Percentiles rank a stretch among this genome's conserved stretches.
Evolutionary conservation across 2,888 invertebrate genomes (phyloP).

Genomic region (Cantharis lateralis): DNA sequence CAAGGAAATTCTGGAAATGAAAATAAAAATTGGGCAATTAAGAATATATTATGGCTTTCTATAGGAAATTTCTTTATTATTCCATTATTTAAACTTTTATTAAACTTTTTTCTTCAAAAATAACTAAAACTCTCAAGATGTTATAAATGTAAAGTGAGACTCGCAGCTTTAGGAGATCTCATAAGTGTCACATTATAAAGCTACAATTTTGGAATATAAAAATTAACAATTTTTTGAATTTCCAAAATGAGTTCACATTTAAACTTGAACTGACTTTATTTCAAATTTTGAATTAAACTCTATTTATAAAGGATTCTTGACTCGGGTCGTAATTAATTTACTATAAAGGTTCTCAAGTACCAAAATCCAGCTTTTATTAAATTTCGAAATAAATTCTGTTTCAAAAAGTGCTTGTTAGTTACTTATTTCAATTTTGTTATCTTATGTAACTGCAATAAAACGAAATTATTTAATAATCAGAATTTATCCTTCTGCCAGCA

Average conservation of each 20-base stretch:
- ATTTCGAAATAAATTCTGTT: background rate
- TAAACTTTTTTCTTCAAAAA: background rate
- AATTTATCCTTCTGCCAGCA: background rate
- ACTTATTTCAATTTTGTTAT: background rate
- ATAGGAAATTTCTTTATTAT: background rate
- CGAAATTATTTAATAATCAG: background rate
- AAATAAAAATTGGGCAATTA: background rate
- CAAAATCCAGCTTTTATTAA: background rate
- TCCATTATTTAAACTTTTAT: background rate
- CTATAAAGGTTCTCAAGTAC: background rate
- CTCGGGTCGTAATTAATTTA: background rate
- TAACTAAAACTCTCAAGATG: background rate
- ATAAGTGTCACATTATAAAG: background rate
- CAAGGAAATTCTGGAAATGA: background rate
- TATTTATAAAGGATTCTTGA: background rate
- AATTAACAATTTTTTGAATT: background rate
- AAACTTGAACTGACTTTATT: background rate
- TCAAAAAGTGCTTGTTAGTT: background rate
- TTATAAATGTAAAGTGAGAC: background rate
- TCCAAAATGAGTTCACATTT: background rate
- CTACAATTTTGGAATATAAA: background rate
- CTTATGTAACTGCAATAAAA: background rate
- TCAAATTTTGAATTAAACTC: background rate
- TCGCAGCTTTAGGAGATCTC: background rate
- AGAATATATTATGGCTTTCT: background rate